Base-by-base conservation (phyloP, 2,113 vertebrate genomes). In the Prinia subflava region DNA sequence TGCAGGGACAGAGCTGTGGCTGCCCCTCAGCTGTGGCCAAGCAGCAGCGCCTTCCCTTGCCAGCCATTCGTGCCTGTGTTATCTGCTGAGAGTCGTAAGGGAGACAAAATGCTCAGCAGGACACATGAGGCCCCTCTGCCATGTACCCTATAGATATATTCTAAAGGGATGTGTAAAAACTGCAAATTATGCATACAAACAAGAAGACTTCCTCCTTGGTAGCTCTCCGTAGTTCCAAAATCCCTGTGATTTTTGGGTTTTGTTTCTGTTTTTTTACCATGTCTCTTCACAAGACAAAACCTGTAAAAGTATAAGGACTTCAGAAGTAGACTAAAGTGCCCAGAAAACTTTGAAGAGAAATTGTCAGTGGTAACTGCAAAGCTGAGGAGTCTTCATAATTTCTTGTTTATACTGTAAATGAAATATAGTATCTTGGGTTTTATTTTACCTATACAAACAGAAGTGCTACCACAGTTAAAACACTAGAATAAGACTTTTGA, bases 41-140 rank as follows among this genome's bases (percentile, higher is more conserved):
- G 49, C 59, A 49, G n/a, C 39, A 23, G 39, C 2, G 0, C 68
- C 4, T 37, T 69, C 59, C 30, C 53, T 28, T 28, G 31, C 56
- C 3, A 5, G 41, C n/a, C 70, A 31, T 64, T 77, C 60, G 60
- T 84, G 20, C 44, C 57, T 31, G 0, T 0, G 0, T 11, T 59
- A 9, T 13, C 90, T 73, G 77, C 56, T 37, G 35, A 28, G 44
- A 64, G 64, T 7, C 17, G 13, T 4, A 71, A 63, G 39, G 23
- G 37, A 67, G 22, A 65, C 27, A 60, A 81, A 84, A 42, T 4
- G 18, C 24, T 78, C 56, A 64, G 46, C 41, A 85, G 65, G 24
- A 53, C 42, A 16, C 19, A 5, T 2, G 27, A 87, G 65, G 31
- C 14, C n/a, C n/a, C 77, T 84, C 49, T 76, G 85, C 49, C 2